Evolutionary conservation across 2,113 vertebrate species (phyloP).

Genomic region (Petromus typicus): DNA sequence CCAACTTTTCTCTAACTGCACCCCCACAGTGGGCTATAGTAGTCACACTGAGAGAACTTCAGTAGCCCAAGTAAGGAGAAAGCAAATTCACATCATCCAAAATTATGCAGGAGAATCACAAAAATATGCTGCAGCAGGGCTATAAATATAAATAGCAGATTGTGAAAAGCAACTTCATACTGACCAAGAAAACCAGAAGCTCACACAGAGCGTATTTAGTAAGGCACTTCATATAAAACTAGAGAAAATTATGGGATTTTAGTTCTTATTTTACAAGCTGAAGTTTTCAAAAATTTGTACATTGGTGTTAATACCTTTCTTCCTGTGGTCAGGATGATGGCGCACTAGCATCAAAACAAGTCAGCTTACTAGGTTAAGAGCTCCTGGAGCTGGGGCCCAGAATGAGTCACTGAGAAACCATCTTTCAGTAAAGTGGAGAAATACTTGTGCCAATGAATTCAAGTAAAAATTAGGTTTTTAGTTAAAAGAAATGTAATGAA

Average conservation of each 20-base stretch:
- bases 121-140: not conserved
- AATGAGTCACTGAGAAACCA: not conserved
- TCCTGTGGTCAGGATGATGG: conserved; percentile 29
- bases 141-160: not conserved
- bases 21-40: not conserved
- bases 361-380: conserved; percentile 16
- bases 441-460: not conserved
- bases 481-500: not conserved
- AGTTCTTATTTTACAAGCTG: conserved; percentile 58
- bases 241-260: not conserved
- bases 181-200: conserved; percentile 13
- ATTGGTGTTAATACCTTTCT: conserved; percentile 44
- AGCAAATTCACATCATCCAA: not conserved
- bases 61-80: not conserved
- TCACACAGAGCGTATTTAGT: conserved; percentile 7
- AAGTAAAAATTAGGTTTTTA: conserved; percentile 11
- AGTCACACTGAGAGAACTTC: not conserved
- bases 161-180: not conserved
- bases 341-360: not conserved
- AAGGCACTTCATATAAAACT: not conserved
- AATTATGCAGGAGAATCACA: not conserved
- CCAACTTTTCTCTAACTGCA: not conserved
- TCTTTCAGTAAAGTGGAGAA: conserved; percentile 30
- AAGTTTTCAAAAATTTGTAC: conserved; percentile 9
- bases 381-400: not conserved